Evolutionary conservation across 2,888 invertebrate genomes (phyloP).

Genomic region (Lochmaea crataegi): DNA sequence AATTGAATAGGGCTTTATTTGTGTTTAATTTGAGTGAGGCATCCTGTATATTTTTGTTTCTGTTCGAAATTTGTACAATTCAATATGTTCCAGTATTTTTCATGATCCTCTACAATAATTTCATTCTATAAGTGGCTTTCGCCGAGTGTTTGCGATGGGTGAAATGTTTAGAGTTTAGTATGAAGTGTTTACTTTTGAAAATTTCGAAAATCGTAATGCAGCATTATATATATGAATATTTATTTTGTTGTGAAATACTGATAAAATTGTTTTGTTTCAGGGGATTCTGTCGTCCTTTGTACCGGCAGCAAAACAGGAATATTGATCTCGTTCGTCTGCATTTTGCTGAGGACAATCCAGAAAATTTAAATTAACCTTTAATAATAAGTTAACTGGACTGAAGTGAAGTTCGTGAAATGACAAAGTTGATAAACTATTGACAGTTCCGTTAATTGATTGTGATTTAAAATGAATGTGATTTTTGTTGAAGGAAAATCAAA

Average conservation of each 20-base stretch:
- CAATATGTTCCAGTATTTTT: too few relatives aligned
- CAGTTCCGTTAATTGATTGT: conserved; percentile 30
- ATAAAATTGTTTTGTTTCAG: conserved; percentile 4
- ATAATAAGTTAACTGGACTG: conserved; percentile 2
- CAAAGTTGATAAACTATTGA: not conserved
- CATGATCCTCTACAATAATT: too few relatives aligned
- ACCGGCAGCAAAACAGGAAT: not conserved
- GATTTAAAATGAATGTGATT: conserved; percentile 38
- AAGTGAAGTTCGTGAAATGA: conserved; percentile 14
- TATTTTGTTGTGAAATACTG: not conserved
- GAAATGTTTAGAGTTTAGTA: too few relatives aligned
- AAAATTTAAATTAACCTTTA: conserved; percentile 1
- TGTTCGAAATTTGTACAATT: too few relatives aligned
- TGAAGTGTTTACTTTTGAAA: too few relatives aligned
- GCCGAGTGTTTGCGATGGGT: too few relatives aligned
- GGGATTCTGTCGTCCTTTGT: not conserved
- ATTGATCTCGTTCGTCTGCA: conserved; percentile 12
- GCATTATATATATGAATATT: too few relatives aligned
- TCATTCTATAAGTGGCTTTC: too few relatives aligned
- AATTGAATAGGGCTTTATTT: too few relatives aligned
- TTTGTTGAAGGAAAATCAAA: conserved; percentile 28
- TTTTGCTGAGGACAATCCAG: conserved; percentile 15
- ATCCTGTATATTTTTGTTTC: too few relatives aligned
- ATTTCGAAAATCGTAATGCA: too few relatives aligned
- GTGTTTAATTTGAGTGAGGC: too few relatives aligned